Conservation (phyloP, 2,888 invertebrate genomes). For the Parnassius smintheus region DNA sequence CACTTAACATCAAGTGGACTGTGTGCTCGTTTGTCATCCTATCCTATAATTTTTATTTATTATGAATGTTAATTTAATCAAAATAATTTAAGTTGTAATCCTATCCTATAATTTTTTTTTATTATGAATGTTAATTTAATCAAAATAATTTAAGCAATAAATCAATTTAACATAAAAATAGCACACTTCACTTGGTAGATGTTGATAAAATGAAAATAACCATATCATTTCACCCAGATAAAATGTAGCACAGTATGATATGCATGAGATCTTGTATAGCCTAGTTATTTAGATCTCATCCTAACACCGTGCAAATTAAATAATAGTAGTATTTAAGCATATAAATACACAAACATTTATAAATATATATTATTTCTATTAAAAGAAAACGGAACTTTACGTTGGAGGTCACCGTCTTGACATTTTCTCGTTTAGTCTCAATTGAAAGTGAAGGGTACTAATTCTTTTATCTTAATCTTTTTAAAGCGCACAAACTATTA, state of each 20-base stretch:
- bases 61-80: no score
- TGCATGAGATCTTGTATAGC: conserved; percentile 23
- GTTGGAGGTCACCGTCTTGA: conserved; percentile 74
- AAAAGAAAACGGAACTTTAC: conserved; percentile 45
- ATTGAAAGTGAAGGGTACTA: conserved; percentile 55
- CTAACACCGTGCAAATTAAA: not conserved
- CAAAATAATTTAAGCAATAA: no score
- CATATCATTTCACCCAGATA: conserved; percentile 59
- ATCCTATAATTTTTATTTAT: no score
- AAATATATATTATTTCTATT: not conserved
- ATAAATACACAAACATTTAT: no score
- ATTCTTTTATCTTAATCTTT: not conserved
- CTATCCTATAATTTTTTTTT: no score
- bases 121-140: no score
- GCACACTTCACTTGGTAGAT: no score
- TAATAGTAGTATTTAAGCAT: no score
- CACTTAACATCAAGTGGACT: no score
- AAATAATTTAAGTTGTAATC: no score
- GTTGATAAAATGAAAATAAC: conserved; percentile 44
- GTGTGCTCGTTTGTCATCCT: no score
- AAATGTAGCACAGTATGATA: conserved; percentile 44
- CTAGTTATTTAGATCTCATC: not conserved
- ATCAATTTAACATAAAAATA: no score
- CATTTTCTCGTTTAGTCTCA: conserved; percentile 65
- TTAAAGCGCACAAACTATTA: not conserved